Evolutionary conservation across 2,797 vertebrate species (phyloP).

Genomic region (Numenius phaeopus): DNA sequence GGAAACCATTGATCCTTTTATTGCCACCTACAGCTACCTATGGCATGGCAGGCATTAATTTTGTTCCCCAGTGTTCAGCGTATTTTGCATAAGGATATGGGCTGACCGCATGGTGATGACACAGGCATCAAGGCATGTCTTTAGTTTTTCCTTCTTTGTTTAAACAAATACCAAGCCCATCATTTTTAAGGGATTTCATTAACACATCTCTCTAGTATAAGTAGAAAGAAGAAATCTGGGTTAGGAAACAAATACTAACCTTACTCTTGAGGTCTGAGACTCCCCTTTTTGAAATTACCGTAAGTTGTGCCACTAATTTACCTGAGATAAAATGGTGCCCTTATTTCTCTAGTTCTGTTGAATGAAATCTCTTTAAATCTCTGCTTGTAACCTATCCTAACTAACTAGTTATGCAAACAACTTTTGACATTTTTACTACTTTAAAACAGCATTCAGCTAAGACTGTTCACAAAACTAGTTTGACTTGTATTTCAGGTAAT

Average conservation of each 20-base stretch:
- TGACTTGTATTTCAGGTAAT: background rate
- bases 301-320: background rate
- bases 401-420: background rate
- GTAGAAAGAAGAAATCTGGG: background rate
- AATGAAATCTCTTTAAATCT: background rate
- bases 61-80: background rate
- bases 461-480: background rate
- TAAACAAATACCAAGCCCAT: background rate
- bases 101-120: background rate
- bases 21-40: background rate
- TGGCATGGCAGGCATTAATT: background rate
- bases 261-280: background rate
- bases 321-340: background rate
- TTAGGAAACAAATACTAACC: background rate
- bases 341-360: background rate
- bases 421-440: background rate
- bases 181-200: background rate
- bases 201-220: background rate
- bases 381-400: background rate
- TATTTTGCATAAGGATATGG: background rate
- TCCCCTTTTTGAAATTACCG: background rate
- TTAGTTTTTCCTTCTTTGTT: background rate
- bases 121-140: fast-evolving
- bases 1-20: background rate
- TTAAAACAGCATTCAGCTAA: background rate